phyloP scores from a whole-genome alignment of 2,113 vertebrate species.

The Accipiter virgatus region DNA sequence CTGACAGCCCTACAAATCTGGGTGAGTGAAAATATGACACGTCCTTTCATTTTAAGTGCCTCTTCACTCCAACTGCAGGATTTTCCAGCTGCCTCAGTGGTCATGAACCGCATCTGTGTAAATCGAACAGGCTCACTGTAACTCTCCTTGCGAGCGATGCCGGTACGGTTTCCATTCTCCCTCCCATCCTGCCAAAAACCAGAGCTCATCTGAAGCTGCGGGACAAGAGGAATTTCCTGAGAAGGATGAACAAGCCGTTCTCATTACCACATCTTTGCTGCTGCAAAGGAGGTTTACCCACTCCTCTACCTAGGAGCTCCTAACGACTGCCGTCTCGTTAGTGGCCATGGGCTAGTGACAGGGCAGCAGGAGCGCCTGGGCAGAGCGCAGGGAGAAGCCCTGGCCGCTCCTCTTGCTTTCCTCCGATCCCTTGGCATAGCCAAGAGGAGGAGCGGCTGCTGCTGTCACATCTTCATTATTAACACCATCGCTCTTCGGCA shows the following conservation, averaged over 20 bases:
- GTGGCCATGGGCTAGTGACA: not conserved
- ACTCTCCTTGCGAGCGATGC: not conserved
- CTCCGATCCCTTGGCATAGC: not conserved
- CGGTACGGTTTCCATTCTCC: constrained; percentile 10
- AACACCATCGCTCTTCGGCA: not conserved
- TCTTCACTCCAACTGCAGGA: not conserved
- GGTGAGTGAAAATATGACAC: not conserved
- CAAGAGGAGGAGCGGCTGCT: not conserved
- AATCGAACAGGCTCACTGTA: not conserved
- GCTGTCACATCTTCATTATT: not conserved
- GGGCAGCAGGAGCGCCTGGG: not conserved
- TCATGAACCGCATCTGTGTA: not conserved
- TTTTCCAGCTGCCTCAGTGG: constrained; percentile 24
- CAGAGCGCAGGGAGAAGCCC: not conserved
- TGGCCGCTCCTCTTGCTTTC: not conserved
- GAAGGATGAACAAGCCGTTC: constrained; percentile 33
- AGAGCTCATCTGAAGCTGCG: not conserved
- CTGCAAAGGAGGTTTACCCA: not conserved
- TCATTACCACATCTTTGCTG: constrained; percentile 14
- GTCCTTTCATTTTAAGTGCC: constrained; percentile 11
- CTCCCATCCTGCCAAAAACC: constrained; percentile 33
- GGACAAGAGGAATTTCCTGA: constrained; percentile 58
- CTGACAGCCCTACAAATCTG: not conserved
- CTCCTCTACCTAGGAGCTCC: not conserved
- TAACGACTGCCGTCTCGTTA: not conserved